These are phyloP conservation scores for Tenthredo scrophulariae DNA, from an alignment of 2,888 invertebrate genomes.

Conservation along the genomic window DNA sequence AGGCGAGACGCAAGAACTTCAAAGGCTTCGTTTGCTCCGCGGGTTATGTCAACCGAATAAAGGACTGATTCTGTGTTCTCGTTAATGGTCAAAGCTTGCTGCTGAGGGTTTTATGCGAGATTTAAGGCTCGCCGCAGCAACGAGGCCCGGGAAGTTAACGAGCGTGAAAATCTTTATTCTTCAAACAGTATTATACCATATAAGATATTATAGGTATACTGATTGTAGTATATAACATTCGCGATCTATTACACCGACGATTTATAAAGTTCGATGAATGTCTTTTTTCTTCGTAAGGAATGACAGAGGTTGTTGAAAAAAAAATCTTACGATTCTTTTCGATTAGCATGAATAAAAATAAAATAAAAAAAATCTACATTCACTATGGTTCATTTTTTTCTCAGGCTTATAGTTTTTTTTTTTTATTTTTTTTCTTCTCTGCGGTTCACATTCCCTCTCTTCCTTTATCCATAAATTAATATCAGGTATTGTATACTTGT, in stretches of 20 bases:
- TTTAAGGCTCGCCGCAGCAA: not conserved
- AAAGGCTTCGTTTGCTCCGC: constrained; percentile 10
- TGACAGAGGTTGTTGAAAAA: no score
- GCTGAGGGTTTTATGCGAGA: not conserved
- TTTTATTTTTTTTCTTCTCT: not conserved
- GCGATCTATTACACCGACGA: not conserved
- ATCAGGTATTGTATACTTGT: not conserved
- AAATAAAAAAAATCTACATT: no score
- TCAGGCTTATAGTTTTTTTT: not conserved
- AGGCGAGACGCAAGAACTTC: constrained; percentile 4
- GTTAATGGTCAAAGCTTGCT: constrained; percentile 39
- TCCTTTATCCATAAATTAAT: not conserved
- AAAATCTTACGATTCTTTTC: no score
- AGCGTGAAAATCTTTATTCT: not conserved
- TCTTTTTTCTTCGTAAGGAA: no score
- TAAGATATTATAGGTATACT: not conserved
- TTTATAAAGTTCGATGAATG: not conserved
- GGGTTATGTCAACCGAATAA: constrained; percentile 27
- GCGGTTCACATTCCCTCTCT: no score
- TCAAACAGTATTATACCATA: not conserved
- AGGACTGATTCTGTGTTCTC: constrained; percentile 30
- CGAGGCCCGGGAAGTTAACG: not conserved
- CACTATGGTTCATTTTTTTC: no score
- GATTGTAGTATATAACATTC: no score
- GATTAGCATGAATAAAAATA: no score